Evolutionary conservation across 2,888 invertebrate genomes (phyloP).

Genomic region (Cotesia congregata): DNA sequence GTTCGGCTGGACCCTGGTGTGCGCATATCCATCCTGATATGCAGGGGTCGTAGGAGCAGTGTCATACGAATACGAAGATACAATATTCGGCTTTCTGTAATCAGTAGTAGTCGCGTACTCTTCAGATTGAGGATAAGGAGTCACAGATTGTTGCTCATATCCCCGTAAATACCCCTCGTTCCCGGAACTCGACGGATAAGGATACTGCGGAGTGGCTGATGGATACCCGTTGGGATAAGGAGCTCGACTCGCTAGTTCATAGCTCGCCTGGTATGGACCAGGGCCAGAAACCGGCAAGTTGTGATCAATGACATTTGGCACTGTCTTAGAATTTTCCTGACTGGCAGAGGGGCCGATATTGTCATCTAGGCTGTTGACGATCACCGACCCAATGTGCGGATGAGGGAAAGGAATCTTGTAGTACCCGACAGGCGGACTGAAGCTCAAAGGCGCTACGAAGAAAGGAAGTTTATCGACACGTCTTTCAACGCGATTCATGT

Average conservation of each 20-base stretch:
- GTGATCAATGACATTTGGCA: conserved; percentile 59
- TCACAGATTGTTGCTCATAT: conserved; percentile 42
- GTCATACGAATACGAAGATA: conserved; percentile 52
- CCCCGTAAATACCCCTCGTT: conserved; percentile 48
- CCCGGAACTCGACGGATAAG: conserved; percentile 41
- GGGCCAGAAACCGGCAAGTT: conserved; percentile 65
- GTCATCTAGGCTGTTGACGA: conserved; percentile 73
- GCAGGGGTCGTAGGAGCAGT: conserved; percentile 52
- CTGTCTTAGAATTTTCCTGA: conserved; percentile 47
- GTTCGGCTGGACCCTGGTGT: conserved; percentile 46
- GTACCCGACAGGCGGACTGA: conserved; percentile 86
- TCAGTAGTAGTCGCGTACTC: conserved; percentile 33
- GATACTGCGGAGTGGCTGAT: conserved; percentile 52
- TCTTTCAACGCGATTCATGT: conserved; percentile 77
- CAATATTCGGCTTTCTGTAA: conserved; percentile 52
- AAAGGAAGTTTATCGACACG: conserved; percentile 84
- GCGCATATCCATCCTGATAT: conserved; percentile 48
- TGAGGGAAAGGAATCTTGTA: conserved; percentile 89
- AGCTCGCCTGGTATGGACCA: conserved; percentile 49
- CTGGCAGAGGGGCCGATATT: conserved; percentile 38
- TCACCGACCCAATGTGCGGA: conserved; percentile 89
- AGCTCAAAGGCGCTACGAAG: conserved; percentile 88
- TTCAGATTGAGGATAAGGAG: conserved; percentile 49
- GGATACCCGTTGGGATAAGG: conserved; percentile 45
- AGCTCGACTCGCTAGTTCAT: conserved; percentile 52